Conservation (phyloP, 2,797 vertebrate genomes). For the Lutjanus argentimaculatus region DNA sequence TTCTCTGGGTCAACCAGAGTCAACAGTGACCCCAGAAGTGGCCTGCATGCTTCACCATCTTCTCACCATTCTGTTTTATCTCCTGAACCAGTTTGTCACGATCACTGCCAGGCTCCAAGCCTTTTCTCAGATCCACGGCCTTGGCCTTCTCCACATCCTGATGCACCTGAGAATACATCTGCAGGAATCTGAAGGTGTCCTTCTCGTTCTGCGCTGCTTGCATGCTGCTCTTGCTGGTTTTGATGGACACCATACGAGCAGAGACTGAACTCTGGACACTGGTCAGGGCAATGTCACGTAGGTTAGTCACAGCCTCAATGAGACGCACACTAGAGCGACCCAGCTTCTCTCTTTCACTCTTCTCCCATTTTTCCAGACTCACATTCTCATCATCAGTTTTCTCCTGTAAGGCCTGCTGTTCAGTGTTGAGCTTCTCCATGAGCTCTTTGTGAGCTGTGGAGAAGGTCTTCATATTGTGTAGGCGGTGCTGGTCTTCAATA, state of each 20-base stretch:
- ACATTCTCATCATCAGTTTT: background rate
- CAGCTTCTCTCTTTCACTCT: constrained; percentile 58
- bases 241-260: constrained; percentile 65
- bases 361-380: constrained; percentile 30
- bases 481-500: background rate
- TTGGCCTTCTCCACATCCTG: constrained; percentile 73
- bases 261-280: constrained; percentile 71
- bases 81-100: constrained; percentile 60
- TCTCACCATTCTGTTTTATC: constrained; percentile 46
- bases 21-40: constrained; percentile 60
- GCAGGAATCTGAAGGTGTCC: constrained; percentile 77
- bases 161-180: constrained; percentile 76
- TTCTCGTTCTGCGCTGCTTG: constrained; percentile 65
- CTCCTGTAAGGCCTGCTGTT: background rate
- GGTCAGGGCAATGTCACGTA: constrained; percentile 59
- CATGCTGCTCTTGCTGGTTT: constrained; percentile 62
- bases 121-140: constrained; percentile 66
- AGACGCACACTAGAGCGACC: constrained; percentile 41
- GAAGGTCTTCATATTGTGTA: background rate
- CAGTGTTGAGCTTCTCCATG: background rate
- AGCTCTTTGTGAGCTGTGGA: background rate
- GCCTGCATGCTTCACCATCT: constrained; percentile 44
- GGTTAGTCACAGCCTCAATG: constrained; percentile 50
- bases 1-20: constrained; percentile 72
- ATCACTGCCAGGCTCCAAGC: constrained; percentile 61